Conservation (phyloP, 2,888 invertebrate genomes). For the Athripsodes cinereus region DNA sequence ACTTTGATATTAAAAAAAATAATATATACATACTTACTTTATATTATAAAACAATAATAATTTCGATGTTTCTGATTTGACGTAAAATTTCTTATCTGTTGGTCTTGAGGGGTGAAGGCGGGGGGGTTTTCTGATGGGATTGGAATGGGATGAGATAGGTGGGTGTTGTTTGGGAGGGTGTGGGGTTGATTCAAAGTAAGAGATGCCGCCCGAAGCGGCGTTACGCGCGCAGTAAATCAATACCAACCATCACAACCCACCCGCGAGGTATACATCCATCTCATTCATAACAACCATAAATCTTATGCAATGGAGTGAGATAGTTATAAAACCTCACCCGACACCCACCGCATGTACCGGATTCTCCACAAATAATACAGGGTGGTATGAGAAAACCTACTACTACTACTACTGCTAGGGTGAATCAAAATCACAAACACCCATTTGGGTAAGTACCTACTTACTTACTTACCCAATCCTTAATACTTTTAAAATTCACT, state of each 20-base stretch:
- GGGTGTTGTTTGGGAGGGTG: no score
- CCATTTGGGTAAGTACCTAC: no score
- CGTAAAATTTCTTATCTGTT: slow-evolving; percentile 22
- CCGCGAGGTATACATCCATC: slow-evolving; percentile 17
- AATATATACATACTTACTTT: no score
- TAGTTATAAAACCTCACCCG: background rate
- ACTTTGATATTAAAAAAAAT: background rate
- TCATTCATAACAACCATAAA: background rate
- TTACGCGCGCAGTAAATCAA: slow-evolving; percentile 48
- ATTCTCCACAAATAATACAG: background rate
- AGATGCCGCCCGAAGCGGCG: slow-evolving; percentile 15
- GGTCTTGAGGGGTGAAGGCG: background rate
- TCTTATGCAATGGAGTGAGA: background rate
- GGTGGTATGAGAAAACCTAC: background rate
- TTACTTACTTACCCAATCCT: no score
- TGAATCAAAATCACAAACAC: no score
- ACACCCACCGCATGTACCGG: no score
- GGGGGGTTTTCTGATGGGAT: background rate
- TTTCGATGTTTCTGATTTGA: slow-evolving; percentile 13
- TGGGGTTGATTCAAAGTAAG: background rate
- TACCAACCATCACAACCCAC: slow-evolving; percentile 51
- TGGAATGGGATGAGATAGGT: no score
- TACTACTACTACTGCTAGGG: no score
- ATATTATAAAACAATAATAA: background rate
- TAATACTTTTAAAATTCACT: no score